These are phyloP conservation scores for Heterotilapia buettikoferi DNA, from an alignment of 2,113 vertebrate genomes.

Conservation along the genomic window DNA sequence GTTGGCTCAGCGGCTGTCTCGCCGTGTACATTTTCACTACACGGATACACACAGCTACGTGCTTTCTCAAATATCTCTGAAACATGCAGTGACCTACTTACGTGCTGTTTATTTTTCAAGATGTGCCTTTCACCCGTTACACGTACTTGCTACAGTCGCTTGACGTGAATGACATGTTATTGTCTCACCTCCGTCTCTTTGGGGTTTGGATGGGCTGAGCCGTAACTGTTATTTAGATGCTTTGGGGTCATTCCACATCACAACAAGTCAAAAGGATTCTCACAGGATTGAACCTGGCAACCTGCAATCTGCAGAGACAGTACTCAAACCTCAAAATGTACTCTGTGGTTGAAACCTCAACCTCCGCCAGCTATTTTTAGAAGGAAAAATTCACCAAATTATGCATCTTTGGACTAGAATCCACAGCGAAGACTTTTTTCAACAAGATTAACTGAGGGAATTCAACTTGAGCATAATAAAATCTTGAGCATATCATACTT, in stretches of 20 bases:
- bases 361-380: constrained; percentile 63
- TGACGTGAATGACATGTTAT: constrained; percentile 25
- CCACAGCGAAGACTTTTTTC: constrained; percentile 5
- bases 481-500: constrained; percentile 34
- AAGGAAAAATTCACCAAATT: constrained; percentile 62
- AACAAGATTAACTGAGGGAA: constrained; percentile 40
- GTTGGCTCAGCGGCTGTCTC: background rate
- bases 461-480: constrained; percentile 40
- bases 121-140: background rate
- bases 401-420: constrained; percentile 51
- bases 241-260: constrained; percentile 26
- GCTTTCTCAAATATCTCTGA: background rate
- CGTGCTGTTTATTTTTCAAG: background rate
- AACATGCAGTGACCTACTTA: background rate
- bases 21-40: background rate
- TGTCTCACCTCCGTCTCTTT: constrained; percentile 12
- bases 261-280: constrained; percentile 24
- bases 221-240: constrained; percentile 25
- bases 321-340: constrained; percentile 62
- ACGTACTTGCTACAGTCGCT: background rate
- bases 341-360: constrained; percentile 60
- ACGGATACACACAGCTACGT: background rate
- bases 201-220: constrained; percentile 3
- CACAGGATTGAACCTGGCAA: constrained; percentile 35
- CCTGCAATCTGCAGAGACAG: constrained; percentile 52